phyloP scores from a whole-genome alignment of 2,888 invertebrate genomes.

The Tanypteryx hageni region DNA sequence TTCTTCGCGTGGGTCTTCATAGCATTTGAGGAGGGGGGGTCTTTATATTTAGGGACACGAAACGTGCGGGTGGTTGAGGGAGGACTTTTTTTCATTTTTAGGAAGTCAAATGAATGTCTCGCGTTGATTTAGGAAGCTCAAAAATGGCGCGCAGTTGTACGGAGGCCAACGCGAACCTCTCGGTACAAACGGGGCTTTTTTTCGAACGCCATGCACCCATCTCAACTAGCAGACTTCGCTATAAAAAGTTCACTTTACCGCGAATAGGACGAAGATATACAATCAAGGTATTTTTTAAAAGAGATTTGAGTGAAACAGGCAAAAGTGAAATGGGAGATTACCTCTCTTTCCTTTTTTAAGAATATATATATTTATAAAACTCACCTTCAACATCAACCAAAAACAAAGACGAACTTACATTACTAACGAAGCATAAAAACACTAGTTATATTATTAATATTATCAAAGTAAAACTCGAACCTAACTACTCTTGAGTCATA shows the following conservation, averaged over 20 bases:
- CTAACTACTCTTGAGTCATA: constrained; percentile 59
- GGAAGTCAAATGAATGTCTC: constrained; percentile 32
- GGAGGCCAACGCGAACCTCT: neutral
- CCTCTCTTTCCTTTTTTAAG: constrained; percentile 37
- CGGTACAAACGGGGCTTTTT: constrained; percentile 22
- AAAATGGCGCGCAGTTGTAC: constrained; percentile 31
- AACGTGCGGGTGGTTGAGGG: constrained; percentile 37
- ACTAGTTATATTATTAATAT: constrained; percentile 59
- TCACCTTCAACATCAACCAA: constrained; percentile 59
- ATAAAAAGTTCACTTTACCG: constrained; percentile 26
- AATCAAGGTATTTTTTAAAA: neutral
- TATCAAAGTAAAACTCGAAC: constrained; percentile 57
- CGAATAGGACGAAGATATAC: constrained; percentile 46
- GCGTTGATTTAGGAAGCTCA: constrained; percentile 61
- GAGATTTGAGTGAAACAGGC: neutral
- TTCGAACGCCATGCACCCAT: neutral
- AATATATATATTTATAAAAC: constrained; percentile 57
- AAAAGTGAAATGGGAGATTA: constrained; percentile 6
- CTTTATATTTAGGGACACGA: constrained; percentile 48
- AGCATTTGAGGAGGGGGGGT: constrained; percentile 49
- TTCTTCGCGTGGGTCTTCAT: constrained; percentile 50
- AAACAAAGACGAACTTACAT: constrained; percentile 60
- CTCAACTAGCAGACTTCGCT: constrained; percentile 29
- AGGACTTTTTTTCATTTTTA: constrained; percentile 31
- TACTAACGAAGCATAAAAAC: constrained; percentile 61